Percentiles rank a stretch among this genome's conserved stretches.
These are phyloP conservation scores for Prietella phreatophila DNA, from an alignment of 2,113 vertebrate genomes.

Conservation along the genomic window DNA sequence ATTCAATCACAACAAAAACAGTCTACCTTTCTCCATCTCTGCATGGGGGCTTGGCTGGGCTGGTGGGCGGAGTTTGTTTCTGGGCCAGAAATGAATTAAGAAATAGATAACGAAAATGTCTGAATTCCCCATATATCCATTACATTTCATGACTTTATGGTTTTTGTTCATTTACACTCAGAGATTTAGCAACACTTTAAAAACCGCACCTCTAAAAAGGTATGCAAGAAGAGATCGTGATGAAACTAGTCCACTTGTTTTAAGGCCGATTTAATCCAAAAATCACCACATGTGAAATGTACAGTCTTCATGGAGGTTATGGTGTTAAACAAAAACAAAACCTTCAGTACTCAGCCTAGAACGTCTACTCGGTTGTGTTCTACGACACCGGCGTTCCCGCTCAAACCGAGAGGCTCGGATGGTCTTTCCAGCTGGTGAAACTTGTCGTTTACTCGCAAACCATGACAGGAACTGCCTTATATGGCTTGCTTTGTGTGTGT, in stretches of 20 bases:
- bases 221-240: neutral
- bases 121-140: neutral
- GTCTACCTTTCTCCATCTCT: neutral
- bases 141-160: neutral
- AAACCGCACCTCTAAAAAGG: neutral
- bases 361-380: conserved; percentile 79
- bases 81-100: neutral
- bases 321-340: conserved; percentile 81
- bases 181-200: neutral
- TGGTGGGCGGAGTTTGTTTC: neutral
- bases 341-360: conserved; percentile 80
- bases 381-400: conserved; percentile 62
- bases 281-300: conserved; percentile 86
- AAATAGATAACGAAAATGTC: neutral
- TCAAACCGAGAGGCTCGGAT: neutral
- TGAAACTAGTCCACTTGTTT: conserved; percentile 45
- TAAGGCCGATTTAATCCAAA: conserved; percentile 97
- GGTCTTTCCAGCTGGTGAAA: neutral
- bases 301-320: conserved; percentile 94
- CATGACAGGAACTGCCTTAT: conserved; percentile 59
- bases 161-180: neutral
- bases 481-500: neutral
- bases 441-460: neutral
- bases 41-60: neutral
- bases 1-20: neutral